phyloP scores from a whole-genome alignment of 1,140 invertebrate genomes.

The Pseudomyrmex pallidus region DNA sequence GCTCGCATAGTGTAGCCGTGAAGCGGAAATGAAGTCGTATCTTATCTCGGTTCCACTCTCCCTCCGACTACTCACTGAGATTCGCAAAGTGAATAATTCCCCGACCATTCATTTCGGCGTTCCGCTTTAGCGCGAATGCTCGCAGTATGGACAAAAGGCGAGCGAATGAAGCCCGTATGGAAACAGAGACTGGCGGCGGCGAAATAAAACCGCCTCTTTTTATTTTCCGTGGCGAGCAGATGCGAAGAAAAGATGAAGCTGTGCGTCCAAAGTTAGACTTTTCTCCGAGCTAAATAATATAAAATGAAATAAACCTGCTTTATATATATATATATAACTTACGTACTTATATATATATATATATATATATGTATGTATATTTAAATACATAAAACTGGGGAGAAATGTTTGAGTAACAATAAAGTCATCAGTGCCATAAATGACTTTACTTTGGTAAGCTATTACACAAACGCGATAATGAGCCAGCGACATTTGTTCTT shows the following conservation, averaged over 20 bases:
- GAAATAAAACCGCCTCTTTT: conserved; percentile 21
- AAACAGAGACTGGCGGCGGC: conserved; percentile 26
- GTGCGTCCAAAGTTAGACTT: neutral
- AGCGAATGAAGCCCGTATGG: conserved; percentile 5
- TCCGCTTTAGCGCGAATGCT: conserved; percentile 23
- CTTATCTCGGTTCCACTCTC: conserved; percentile 41
- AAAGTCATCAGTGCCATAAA: no score
- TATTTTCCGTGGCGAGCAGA: conserved; percentile 39
- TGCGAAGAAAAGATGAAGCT: conserved; percentile 5
- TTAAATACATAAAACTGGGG: no score
- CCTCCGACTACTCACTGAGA: conserved; percentile 47
- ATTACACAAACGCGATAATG: no score
- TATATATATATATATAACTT: neutral
- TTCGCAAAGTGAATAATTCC: conserved; percentile 59
- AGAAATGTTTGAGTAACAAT: no score
- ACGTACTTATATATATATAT: no score
- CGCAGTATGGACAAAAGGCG: conserved; percentile 43
- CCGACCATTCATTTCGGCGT: conserved; percentile 51
- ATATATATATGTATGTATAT: no score
- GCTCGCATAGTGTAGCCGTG: conserved; percentile 37
- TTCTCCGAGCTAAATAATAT: neutral
- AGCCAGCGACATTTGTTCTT: no score
- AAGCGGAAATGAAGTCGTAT: conserved; percentile 58
- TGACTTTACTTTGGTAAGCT: no score
- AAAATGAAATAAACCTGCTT: conserved; percentile 13